Evolutionary conservation across 1,140 invertebrate genomes (phyloP).

Genomic region (Holcopasites calliopsidis): DNA sequence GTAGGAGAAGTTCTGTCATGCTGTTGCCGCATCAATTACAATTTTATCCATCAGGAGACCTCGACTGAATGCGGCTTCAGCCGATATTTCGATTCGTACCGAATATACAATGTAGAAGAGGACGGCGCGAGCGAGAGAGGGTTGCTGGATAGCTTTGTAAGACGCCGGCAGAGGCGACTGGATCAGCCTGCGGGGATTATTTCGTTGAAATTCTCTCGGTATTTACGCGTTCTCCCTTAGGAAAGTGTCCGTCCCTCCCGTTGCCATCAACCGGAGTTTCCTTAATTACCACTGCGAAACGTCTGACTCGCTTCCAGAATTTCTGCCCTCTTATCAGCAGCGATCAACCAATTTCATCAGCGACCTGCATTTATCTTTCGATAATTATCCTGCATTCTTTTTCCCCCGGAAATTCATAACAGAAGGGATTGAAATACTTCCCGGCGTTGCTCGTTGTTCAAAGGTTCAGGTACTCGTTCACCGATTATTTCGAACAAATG

Average conservation of each 20-base stretch:
- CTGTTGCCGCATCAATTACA: no score
- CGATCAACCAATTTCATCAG: neutral
- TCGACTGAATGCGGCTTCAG: no score
- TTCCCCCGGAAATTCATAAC: no score
- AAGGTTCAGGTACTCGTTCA: neutral
- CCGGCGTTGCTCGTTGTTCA: no score
- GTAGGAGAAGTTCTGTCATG: no score
- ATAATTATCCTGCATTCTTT: no score
- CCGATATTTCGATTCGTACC: no score
- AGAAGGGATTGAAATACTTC: no score
- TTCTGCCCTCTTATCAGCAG: neutral
- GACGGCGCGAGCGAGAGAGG: no score
- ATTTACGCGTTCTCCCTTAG: slow-evolving; percentile 6
- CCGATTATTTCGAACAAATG: neutral
- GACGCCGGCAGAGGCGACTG: neutral
- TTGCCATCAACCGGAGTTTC: slow-evolving; percentile 2
- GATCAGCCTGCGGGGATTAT: slow-evolving; percentile 17
- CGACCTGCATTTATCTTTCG: neutral
- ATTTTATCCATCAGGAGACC: no score
- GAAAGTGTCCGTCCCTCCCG: neutral
- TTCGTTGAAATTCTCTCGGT: slow-evolving; percentile 20
- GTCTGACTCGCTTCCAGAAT: neutral
- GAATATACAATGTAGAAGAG: no score
- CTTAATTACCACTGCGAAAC: slow-evolving; percentile 16
- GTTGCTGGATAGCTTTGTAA: slow-evolving; percentile 24